A percentile compares a stretch with the other conserved stretches of the same genome.
Conservation (phyloP, 37 sponge, comb jelly and placozoan species). For the Halisarca cf. caerulea region DNA sequence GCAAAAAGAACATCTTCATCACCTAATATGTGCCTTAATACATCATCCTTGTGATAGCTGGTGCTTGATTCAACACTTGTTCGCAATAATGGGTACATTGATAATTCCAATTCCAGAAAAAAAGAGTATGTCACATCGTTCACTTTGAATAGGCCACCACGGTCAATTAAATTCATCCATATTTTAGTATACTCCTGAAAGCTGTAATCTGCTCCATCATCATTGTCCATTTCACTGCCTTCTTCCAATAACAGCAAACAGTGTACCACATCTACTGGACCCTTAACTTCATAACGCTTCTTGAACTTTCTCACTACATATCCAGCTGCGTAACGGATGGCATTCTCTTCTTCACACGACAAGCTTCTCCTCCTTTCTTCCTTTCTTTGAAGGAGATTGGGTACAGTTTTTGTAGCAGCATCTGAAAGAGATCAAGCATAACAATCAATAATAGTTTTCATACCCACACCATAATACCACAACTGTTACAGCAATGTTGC, state of each 20-base stretch:
- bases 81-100: neutral
- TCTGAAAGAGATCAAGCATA: too few relatives aligned
- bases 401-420: neutral
- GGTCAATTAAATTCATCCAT: neutral
- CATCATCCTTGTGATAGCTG: neutral
- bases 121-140: neutral
- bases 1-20: conserved; percentile 18
- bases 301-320: neutral
- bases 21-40: neutral
- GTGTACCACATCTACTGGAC: neutral
- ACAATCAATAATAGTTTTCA: too few relatives aligned
- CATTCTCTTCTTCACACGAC: neutral
- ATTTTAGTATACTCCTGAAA: neutral
- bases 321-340: conserved; percentile 3
- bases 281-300: neutral
- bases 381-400: neutral
- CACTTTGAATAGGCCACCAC: neutral
- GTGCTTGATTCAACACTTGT: neutral
- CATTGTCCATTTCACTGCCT: neutral
- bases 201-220: neutral
- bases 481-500: too few relatives aligned
- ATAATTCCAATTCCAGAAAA: neutral
- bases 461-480: too few relatives aligned
- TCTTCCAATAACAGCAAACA: neutral
- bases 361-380: neutral